Conservation (phyloP, 2,113 vertebrate genomes). For the Zosterops borbonicus region DNA sequence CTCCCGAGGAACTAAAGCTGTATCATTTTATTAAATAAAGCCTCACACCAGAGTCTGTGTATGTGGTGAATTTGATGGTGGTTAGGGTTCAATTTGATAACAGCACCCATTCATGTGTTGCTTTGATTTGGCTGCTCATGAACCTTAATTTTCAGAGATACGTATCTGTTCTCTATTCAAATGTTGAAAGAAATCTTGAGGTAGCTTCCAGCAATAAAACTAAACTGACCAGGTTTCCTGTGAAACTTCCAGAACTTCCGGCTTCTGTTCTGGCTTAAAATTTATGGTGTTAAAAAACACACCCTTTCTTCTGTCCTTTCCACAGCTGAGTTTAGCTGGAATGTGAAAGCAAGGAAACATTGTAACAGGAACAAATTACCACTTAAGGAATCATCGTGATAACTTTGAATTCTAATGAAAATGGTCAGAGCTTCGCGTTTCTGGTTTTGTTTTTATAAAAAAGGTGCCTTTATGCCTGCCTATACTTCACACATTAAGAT, state of each 20-base stretch:
- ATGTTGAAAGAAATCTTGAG: neutral
- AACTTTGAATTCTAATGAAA: neutral
- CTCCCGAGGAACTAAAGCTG: neutral
- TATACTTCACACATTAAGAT: neutral
- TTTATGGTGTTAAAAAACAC: neutral
- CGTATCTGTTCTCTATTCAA: neutral
- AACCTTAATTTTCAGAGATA: neutral
- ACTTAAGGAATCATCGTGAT: neutral
- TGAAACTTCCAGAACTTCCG: constrained; percentile 28
- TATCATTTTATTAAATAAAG: neutral
- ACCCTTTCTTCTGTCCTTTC: constrained; percentile 18
- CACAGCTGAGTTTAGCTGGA: neutral
- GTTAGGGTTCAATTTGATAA: neutral
- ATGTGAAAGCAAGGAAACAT: neutral
- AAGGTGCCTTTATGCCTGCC: neutral
- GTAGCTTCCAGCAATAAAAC: neutral
- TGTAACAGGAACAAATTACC: neutral
- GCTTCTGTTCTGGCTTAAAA: constrained; percentile 41
- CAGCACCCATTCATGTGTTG: neutral
- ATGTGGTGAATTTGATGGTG: neutral
- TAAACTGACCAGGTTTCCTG: constrained; percentile 9
- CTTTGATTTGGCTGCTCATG: neutral
- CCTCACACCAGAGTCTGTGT: neutral
- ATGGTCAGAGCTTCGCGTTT: neutral
- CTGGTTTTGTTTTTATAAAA: neutral